Percentiles rank a stretch among this genome's conserved stretches.
Conservation (phyloP, 2,113 vertebrate species). For the cattle (Bos taurus) region DNA sequence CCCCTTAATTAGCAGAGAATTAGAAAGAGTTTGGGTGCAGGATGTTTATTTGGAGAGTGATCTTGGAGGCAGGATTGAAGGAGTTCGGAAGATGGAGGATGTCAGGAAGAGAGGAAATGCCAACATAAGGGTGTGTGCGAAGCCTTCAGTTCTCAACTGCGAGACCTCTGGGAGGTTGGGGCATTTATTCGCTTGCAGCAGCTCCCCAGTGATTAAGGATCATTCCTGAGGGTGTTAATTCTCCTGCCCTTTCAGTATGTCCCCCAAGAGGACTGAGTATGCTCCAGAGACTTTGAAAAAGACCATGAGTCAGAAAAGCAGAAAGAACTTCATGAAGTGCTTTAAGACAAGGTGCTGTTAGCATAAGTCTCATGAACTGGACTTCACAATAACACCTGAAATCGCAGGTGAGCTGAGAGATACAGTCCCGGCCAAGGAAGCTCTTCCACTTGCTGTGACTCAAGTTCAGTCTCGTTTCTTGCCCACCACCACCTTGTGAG, state of each 20-base stretch:
- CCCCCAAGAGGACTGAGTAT: background rate
- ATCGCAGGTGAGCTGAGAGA: background rate
- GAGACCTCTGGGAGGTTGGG: background rate
- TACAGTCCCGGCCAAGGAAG: accelerated
- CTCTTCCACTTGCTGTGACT: background rate
- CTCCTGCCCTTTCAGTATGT: background rate
- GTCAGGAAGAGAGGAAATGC: background rate
- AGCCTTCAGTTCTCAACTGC: background rate
- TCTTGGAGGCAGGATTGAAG: background rate
- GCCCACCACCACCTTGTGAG: background rate
- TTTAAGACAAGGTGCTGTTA: background rate
- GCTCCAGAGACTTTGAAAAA: background rate
- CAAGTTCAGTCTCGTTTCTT: background rate
- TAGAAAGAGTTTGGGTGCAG: background rate
- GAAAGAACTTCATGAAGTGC: background rate
- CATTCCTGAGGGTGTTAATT: background rate
- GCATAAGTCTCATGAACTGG: background rate
- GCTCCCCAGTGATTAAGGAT: background rate
- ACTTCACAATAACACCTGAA: background rate
- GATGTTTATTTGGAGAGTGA: background rate
- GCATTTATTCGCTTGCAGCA: background rate
- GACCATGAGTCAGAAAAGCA: background rate
- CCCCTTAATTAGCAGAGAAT: background rate
- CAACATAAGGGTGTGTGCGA: background rate
- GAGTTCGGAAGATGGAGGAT: accelerated